Percentiles rank a stretch among this genome's conserved stretches.
These are phyloP conservation scores for Onychomys leucogaster DNA, from an alignment of 2,797 vertebrate genomes.

Conservation along the genomic window DNA sequence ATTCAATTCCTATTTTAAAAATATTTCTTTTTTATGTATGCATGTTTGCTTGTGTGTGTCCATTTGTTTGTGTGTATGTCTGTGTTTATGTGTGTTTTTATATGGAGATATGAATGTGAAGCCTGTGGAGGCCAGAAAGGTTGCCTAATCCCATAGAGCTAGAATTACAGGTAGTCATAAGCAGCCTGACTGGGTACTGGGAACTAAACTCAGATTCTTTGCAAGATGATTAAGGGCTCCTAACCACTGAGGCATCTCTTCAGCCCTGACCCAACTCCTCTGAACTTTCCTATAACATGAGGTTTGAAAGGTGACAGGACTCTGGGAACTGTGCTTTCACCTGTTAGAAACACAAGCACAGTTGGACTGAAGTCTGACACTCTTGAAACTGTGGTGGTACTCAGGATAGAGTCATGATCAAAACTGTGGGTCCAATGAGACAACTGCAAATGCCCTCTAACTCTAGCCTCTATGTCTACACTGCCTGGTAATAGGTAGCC, in stretches of 20 bases:
- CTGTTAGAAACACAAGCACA: neutral
- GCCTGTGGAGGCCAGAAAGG: neutral
- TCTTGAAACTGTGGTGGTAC: neutral
- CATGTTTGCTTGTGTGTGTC: neutral
- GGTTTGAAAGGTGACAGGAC: neutral
- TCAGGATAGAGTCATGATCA: neutral
- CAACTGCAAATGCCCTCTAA: neutral
- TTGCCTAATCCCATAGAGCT: neutral
- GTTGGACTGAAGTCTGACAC: neutral
- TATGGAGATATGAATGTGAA: neutral
- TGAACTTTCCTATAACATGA: neutral
- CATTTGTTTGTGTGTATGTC: neutral
- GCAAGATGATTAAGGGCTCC: neutral
- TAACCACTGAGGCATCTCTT: neutral
- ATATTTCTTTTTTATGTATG: neutral
- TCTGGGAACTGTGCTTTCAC: neutral
- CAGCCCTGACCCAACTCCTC: neutral
- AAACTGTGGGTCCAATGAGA: neutral
- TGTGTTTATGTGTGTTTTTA: neutral
- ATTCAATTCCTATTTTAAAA: neutral
- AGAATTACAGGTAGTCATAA: neutral
- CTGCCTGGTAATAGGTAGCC: neutral
- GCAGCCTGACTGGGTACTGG: neutral
- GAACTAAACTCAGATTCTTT: neutral
- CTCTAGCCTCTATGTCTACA: neutral